Percentiles rank a stretch among this genome's conserved stretches.
Evolutionary conservation across 2,113 vertebrate species (phyloP).

Genomic region (Chionis minor): DNA sequence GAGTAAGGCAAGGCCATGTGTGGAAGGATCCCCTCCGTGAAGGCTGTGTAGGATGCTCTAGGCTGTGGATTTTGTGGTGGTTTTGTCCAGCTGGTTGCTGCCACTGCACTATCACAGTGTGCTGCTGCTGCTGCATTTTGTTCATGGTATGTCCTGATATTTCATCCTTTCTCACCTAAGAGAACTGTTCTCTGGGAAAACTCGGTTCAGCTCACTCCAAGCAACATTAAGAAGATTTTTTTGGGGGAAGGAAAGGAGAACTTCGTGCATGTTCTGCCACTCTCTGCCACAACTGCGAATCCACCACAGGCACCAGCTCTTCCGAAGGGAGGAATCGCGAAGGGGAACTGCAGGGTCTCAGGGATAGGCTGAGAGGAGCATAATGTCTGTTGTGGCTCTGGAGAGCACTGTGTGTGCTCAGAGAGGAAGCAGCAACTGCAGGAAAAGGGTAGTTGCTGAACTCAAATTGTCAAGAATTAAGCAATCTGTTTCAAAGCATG

Average conservation of each 20-base stretch:
- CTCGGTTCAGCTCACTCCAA: neutral
- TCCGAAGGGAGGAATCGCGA: neutral
- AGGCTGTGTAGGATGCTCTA: neutral
- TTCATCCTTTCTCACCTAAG: neutral
- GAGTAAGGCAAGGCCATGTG: neutral
- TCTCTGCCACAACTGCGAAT: neutral
- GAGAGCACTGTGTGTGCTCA: neutral
- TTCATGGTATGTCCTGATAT: neutral
- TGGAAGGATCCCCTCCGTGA: neutral
- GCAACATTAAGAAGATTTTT: neutral
- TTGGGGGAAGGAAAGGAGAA: neutral
- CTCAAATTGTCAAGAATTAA: neutral
- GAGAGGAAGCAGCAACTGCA: conserved; percentile 32
- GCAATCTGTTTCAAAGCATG: conserved; percentile 13
- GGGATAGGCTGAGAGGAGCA: neutral
- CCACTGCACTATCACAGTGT: neutral
- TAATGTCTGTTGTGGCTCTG: neutral
- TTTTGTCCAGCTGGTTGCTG: neutral
- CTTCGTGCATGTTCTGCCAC: neutral
- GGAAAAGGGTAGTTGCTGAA: neutral
- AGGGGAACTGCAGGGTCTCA: neutral
- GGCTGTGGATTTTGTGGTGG: neutral
- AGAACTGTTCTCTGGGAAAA: neutral
- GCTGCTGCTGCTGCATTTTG: neutral
- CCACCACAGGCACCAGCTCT: neutral